Percentiles rank a stretch among this genome's conserved stretches.
Conservation (phyloP, 2,113 vertebrate genomes). For the Andinoacara biseriatus region DNA sequence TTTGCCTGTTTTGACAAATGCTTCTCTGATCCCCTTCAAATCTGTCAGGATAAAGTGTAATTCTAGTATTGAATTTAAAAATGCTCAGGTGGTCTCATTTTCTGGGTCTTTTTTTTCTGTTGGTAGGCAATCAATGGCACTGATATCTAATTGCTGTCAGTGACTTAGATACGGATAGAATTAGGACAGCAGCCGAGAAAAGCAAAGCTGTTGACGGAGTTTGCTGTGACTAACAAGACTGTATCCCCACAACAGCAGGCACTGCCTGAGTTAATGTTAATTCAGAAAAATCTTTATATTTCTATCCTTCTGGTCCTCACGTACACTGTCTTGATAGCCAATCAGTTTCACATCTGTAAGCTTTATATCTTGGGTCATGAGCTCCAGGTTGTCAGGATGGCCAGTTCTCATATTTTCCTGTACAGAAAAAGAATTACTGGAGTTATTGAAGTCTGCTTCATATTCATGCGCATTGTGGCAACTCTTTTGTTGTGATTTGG, state of each 20-base stretch:
- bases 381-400: neutral
- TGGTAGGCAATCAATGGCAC: neutral
- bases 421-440: accelerated
- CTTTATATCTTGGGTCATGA: neutral
- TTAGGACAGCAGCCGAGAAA: neutral
- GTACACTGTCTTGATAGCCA: neutral
- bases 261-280: neutral
- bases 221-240: neutral
- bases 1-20: neutral
- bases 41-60: neutral
- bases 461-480: too few species aligned
- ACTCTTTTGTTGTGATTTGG: too few species aligned
- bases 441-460: neutral
- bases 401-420: neutral
- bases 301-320: neutral
- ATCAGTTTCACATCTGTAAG: neutral
- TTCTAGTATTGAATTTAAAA: neutral
- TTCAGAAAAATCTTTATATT: neutral
- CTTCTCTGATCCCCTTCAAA: neutral
- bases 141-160: neutral
- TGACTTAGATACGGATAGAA: neutral
- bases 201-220: neutral
- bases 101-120: neutral
- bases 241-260: neutral
- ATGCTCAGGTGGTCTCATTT: neutral